Conservation (phyloP, 2,113 vertebrate genomes). For the Kryptolebias marmoratus region DNA sequence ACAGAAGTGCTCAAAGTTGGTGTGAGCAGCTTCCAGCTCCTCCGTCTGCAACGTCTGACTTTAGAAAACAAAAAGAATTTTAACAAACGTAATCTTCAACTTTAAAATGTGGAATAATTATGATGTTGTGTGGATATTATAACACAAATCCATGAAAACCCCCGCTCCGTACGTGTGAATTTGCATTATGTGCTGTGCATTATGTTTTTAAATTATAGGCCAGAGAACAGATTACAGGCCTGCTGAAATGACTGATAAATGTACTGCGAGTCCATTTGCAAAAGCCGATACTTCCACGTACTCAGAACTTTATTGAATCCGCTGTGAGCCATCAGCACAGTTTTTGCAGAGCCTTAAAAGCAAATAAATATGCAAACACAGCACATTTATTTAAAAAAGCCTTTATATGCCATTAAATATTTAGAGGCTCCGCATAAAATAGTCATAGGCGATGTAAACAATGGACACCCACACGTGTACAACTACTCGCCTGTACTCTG, state of each 20-base stretch:
- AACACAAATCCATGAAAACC: slow-evolving; percentile 62
- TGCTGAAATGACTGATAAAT: slow-evolving; percentile 59
- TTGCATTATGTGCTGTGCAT: slow-evolving; percentile 56
- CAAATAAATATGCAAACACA: slow-evolving; percentile 72
- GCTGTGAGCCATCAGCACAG: slow-evolving; percentile 45
- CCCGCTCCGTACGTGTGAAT: slow-evolving; percentile 22
- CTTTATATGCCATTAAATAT: slow-evolving; percentile 70
- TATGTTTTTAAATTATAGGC: slow-evolving; percentile 48
- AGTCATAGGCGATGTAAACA: slow-evolving; percentile 50
- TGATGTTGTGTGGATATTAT: slow-evolving; percentile 35
- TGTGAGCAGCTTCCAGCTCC: slow-evolving; percentile 42
- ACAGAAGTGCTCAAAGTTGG: slow-evolving; percentile 64
- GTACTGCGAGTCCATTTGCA: slow-evolving; percentile 55
- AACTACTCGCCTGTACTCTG: not conserved
- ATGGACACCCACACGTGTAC: slow-evolving; percentile 1
- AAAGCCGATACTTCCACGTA: slow-evolving; percentile 49
- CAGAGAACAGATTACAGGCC: slow-evolving; percentile 41
- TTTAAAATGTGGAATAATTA: slow-evolving; percentile 40
- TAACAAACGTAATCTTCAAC: slow-evolving; percentile 31
- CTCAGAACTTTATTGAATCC: slow-evolving; percentile 64
- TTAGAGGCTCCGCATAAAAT: slow-evolving; percentile 55
- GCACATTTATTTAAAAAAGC: slow-evolving; percentile 46
- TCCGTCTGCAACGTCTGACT: slow-evolving; percentile 53
- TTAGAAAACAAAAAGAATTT: slow-evolving; percentile 19
- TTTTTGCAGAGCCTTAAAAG: slow-evolving; percentile 62